Evolutionary conservation across 35 echinoderm and acorn worm species (phyloP).

Genomic region (Lytechinus variegatus): DNA sequence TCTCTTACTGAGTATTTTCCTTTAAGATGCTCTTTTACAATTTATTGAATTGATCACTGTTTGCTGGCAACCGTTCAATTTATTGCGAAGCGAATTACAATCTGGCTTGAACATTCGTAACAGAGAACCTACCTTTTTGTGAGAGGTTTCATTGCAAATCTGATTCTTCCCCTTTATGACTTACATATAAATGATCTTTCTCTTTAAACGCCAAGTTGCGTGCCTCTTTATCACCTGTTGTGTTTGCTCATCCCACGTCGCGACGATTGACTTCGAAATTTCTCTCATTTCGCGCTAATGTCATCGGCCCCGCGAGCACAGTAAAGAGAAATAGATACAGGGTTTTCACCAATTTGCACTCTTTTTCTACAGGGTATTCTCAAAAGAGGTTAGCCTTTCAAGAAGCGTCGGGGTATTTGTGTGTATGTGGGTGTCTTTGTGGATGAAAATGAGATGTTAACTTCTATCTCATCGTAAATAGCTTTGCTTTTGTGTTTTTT

Average conservation of each 20-base stretch:
- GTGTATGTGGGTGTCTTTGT: background rate
- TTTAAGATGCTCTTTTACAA: too few species aligned
- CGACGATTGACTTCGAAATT: background rate
- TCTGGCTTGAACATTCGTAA: too few species aligned
- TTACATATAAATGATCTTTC: background rate
- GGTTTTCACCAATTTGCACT: background rate
- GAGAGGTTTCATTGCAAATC: too few species aligned
- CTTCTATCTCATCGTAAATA: too few species aligned
- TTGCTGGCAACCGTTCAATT: too few species aligned
- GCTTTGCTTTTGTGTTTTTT: too few species aligned
- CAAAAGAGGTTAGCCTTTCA: background rate
- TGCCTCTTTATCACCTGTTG: background rate
- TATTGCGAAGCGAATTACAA: too few species aligned
- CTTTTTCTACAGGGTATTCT: background rate
- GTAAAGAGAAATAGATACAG: background rate
- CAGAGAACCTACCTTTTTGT: too few species aligned
- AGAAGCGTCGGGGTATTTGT: background rate
- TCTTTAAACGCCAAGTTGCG: background rate
- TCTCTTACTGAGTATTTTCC: too few species aligned
- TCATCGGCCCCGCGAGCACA: background rate
- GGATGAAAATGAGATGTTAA: too few species aligned
- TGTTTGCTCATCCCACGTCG: background rate
- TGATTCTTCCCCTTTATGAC: background rate
- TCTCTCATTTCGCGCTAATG: constrained; percentile 1
- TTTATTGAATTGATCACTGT: too few species aligned